phyloP scores from a whole-genome alignment of 2,113 vertebrate species.

The Aptenodytes patagonicus region DNA sequence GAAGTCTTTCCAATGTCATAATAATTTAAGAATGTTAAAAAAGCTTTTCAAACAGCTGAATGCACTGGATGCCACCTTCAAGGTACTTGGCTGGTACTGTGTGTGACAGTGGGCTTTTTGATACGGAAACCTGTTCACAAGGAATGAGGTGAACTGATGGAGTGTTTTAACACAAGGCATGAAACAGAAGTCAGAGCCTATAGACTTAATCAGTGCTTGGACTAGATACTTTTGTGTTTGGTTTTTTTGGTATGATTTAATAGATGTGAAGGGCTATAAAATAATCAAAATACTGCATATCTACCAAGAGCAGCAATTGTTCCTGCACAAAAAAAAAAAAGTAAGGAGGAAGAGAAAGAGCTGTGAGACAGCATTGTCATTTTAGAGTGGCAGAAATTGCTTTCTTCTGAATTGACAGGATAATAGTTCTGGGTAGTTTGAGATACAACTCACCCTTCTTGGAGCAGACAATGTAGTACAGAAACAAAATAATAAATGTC shows the following conservation, averaged over 20 bases:
- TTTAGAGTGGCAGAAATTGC: not conserved
- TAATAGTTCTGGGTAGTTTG: not conserved
- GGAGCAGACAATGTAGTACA: not conserved
- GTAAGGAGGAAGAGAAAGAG: not conserved
- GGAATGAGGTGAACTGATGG: not conserved
- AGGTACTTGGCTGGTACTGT: not conserved
- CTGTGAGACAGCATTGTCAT: not conserved
- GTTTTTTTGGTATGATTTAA: not conserved
- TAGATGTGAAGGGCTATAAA: not conserved
- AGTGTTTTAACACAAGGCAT: not conserved
- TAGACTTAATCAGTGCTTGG: not conserved
- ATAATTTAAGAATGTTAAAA: not conserved
- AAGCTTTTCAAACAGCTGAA: not conserved
- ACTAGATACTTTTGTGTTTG: not conserved
- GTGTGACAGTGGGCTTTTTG: not conserved
- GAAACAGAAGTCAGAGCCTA: not conserved
- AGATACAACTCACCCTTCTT: not conserved
- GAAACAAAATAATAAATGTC: not conserved
- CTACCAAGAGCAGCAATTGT: not conserved
- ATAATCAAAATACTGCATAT: not conserved
- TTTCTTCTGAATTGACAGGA: not conserved
- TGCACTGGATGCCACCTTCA: not conserved
- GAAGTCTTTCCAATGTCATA: not conserved
- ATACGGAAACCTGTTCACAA: not conserved
- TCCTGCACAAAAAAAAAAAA: not conserved